Conservation (phyloP, 1,140 invertebrate species). For the Nixonia krombeini region DNA sequence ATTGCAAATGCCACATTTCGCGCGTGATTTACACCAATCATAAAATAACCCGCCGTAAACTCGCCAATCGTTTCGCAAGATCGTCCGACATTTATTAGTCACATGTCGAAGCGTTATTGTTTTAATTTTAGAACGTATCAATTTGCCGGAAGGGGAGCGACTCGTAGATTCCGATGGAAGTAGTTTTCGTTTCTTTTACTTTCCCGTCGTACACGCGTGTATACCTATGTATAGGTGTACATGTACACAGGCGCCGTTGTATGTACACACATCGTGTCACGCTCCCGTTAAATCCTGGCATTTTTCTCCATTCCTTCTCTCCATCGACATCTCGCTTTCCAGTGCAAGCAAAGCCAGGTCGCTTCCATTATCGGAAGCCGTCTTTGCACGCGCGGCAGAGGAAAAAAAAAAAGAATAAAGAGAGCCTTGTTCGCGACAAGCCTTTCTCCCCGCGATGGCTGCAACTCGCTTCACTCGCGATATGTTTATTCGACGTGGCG, state of each 20-base stretch:
- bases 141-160: conserved; percentile 1
- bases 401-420: conserved; percentile 3
- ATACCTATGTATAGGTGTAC: too few species aligned
- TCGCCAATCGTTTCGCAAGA: too few species aligned
- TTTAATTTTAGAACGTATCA: conserved; percentile 10
- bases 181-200: conserved; percentile 5
- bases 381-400: conserved; percentile 3
- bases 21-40: too few species aligned
- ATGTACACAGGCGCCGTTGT: too few species aligned
- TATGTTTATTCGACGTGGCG: conserved; percentile 7
- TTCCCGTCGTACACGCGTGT: too few species aligned
- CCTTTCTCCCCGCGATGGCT: neutral
- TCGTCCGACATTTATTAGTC: conserved; percentile 4
- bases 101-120: neutral
- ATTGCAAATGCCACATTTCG: too few species aligned
- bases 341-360: conserved; percentile 13
- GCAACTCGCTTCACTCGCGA: neutral
- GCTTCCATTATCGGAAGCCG: conserved; percentile 14
- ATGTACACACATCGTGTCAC: conserved; percentile 1
- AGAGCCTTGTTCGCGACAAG: neutral
- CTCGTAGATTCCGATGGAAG: conserved; percentile 5
- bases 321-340: conserved; percentile 12
- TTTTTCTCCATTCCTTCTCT: conserved; percentile 13
- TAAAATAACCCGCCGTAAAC: too few species aligned
- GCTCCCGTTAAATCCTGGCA: conserved; percentile 13